Conservation (phyloP, 2,888 invertebrate genomes). For the Sphaerophoria taeniata region DNA sequence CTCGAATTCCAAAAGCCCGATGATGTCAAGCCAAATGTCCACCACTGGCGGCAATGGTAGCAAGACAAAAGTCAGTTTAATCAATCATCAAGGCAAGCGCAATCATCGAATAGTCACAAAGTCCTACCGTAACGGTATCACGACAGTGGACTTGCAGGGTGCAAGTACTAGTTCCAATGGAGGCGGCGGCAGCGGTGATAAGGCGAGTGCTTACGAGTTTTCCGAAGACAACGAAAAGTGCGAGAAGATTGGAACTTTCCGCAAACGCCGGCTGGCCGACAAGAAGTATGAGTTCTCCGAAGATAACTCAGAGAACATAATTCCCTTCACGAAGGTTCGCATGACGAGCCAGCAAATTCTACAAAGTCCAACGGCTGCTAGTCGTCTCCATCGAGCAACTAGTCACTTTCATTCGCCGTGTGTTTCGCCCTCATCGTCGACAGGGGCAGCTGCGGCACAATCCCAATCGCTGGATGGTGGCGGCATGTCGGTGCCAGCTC, state of each 20-base stretch:
- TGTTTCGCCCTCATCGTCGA: conserved; percentile 81
- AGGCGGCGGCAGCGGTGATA: conserved; percentile 81
- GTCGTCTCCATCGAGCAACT: conserved; percentile 76
- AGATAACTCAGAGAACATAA: conserved; percentile 87
- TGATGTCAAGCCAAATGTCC: conserved; percentile 21
- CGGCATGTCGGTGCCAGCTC: conserved; percentile 13
- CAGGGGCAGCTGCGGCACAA: conserved; percentile 45
- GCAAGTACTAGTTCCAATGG: conserved; percentile 83
- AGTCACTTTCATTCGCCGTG: conserved; percentile 82
- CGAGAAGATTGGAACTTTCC: conserved; percentile 93
- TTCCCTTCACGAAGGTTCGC: conserved; percentile 82
- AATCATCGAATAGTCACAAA: conserved; percentile 82
- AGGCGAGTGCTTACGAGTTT: conserved; percentile 89
- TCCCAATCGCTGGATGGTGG: no score
- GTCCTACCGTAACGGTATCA: conserved; percentile 81
- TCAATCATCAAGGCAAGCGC: conserved; percentile 78
- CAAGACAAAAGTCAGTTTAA: conserved; percentile 76
- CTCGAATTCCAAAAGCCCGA: conserved; percentile 56
- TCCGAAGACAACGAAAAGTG: conserved; percentile 93
- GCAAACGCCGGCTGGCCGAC: conserved; percentile 93
- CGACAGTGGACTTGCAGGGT: conserved; percentile 80
- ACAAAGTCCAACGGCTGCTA: conserved; percentile 64
- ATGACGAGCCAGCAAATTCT: conserved; percentile 75
- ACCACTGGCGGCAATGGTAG: conserved; percentile 35
- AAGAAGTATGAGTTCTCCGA: conserved; percentile 96